Percentiles rank a stretch among this genome's conserved stretches.
Evolutionary conservation across 2,113 vertebrate genomes (phyloP).

Genomic region (Fregetta grallaria): DNA sequence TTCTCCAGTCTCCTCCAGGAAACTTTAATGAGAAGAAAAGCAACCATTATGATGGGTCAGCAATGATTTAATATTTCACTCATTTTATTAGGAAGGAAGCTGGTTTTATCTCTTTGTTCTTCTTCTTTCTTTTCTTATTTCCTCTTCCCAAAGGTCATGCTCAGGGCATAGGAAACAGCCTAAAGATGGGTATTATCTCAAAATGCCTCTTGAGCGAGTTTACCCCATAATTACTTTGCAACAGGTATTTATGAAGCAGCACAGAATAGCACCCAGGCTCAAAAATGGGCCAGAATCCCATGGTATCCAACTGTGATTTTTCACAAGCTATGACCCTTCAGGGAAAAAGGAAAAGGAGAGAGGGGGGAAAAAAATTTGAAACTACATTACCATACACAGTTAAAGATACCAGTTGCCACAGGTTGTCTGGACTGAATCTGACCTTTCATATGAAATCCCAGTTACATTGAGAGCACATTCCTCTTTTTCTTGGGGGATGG

Average conservation of each 20-base stretch:
- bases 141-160: background rate
- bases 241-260: constrained; percentile 13
- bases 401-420: background rate
- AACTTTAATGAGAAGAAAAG: background rate
- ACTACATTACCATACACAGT: background rate
- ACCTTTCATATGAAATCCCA: background rate
- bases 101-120: background rate
- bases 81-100: background rate
- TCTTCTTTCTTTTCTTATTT: background rate
- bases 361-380: background rate
- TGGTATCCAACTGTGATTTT: background rate
- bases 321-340: background rate
- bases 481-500: background rate
- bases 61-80: background rate
- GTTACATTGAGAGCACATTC: background rate
- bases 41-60: background rate
- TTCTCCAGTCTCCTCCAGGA: background rate
- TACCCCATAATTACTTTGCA: background rate
- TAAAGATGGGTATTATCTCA: background rate
- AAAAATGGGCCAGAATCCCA: background rate
- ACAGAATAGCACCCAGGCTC: background rate
- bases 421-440: background rate
- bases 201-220: background rate
- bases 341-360: background rate
- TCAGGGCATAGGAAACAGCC: background rate